Evolutionary conservation across 30 jellyfish, hydroid and myxozoan species (phyloP), one percentile per base, ranked within the genome.

Genomic region (Turritopsis rubra): DNA sequence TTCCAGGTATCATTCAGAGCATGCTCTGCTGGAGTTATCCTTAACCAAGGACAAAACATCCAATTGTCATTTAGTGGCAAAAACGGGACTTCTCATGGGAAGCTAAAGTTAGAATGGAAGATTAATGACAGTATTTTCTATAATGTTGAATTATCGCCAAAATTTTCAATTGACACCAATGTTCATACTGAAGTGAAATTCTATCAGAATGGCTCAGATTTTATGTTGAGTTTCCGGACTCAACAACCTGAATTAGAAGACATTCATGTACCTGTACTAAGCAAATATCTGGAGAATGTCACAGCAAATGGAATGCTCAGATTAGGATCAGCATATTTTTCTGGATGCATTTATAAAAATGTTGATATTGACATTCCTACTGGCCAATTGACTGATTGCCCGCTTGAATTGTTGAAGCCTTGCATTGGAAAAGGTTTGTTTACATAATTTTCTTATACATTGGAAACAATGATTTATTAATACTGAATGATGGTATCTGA

Each of bases 261-360:
- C 77, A 68, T 23, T n/a, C 9, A 68, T 19, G 28, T 68, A 22
- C 30, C 30, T 68, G 30, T 68, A 7, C 22, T 7, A 68, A 27
- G 30, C 30, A 68, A n/a, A 68, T 68, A 68, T 27, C 77, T 68
- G 9, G 31, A 68, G 19, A 68, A 68, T 68, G 16, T 68, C 28
- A 23, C 77, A 7, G 77, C 77, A n/a, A 68, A 68, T n/a, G 30
- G 77, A 23, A 23, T 7, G 21, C 30, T 68, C 28, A 68, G 28
- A 7, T n/a, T 68, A 68, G 77, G 77, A 68, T 68, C 77, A n/a
- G 19, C 31, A n/a, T 0, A 68, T 0, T 68, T 68, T 27, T n/a
- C 77, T 68, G 77, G 77, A 68, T 68, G 77, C 30, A 68, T 68
- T n/a, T 68, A 23, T 68, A 27, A 27, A 68, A 23, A n/a, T n/a